Evolutionary conservation across 1,140 invertebrate species (phyloP).

Genomic region (Drosophila sechellia): DNA sequence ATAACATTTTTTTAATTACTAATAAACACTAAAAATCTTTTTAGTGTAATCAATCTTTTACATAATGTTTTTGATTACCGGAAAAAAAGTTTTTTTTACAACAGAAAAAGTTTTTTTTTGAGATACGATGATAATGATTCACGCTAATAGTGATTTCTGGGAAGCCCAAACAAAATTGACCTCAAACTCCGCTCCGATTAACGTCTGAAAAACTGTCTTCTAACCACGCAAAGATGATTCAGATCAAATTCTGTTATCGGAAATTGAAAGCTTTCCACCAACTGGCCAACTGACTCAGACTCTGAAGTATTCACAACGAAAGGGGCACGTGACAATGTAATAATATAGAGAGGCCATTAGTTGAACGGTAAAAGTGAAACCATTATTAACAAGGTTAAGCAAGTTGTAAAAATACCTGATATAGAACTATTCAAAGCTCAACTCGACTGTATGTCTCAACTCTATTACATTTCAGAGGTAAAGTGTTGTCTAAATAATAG

Average conservation of each 20-base stretch:
- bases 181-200: not conserved
- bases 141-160: not conserved
- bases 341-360: not conserved
- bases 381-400: too few relatives aligned
- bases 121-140: not conserved
- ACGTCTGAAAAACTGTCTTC: constrained; percentile 19
- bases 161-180: not conserved
- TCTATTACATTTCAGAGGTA: too few relatives aligned
- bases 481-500: too few relatives aligned
- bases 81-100: too few relatives aligned
- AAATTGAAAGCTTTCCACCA: constrained; percentile 40
- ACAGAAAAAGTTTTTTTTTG: not conserved
- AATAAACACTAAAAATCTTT: too few relatives aligned
- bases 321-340: constrained; percentile 39
- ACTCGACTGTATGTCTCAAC: too few relatives aligned
- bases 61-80: too few relatives aligned
- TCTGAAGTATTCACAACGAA: constrained; percentile 9
- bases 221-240: constrained; percentile 38
- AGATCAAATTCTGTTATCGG: constrained; percentile 11
- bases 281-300: constrained; percentile 44
- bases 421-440: too few relatives aligned
- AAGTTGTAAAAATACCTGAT: too few relatives aligned
- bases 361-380: too few relatives aligned
- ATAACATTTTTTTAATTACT: too few relatives aligned
- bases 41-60: too few relatives aligned